Conservation (phyloP, 2,113 vertebrate genomes). For the Todiramphus saurophagus region DNA sequence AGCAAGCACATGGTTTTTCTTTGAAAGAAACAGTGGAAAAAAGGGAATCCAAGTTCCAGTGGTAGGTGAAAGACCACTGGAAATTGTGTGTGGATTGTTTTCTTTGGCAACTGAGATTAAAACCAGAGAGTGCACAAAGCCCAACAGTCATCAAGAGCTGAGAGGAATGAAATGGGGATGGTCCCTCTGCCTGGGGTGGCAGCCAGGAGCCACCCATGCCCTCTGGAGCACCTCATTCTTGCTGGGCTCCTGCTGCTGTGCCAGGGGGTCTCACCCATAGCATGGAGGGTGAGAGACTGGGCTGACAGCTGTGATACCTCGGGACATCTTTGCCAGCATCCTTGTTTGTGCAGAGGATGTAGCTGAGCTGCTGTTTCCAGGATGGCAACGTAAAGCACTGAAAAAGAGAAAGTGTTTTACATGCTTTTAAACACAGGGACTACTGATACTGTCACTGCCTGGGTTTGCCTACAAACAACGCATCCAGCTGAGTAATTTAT, state of each 20-base stretch:
- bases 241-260: not conserved
- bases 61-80: not conserved
- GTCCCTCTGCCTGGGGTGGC: not conserved
- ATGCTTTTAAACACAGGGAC: conserved; percentile 61
- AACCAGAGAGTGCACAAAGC: not conserved
- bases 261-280: not conserved
- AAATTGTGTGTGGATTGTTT: not conserved
- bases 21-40: not conserved
- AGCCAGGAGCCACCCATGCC: not conserved
- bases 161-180: not conserved
- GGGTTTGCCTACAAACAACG: conserved; percentile 41
- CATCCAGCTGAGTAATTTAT: conserved; percentile 69
- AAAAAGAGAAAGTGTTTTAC: conserved; percentile 49
- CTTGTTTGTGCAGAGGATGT: not conserved
- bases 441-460: conserved; percentile 31
- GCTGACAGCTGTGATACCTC: not conserved
- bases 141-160: too few relatives aligned
- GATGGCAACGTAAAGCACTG: not conserved
- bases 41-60: not conserved
- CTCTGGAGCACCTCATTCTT: not conserved
- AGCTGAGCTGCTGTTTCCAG: not conserved
- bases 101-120: not conserved
- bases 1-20: not conserved
- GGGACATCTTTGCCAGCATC: not conserved
- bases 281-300: not conserved